phyloP scores from a whole-genome alignment of 1,140 invertebrate genomes.

The Thaumetopoea pityocampa region DNA sequence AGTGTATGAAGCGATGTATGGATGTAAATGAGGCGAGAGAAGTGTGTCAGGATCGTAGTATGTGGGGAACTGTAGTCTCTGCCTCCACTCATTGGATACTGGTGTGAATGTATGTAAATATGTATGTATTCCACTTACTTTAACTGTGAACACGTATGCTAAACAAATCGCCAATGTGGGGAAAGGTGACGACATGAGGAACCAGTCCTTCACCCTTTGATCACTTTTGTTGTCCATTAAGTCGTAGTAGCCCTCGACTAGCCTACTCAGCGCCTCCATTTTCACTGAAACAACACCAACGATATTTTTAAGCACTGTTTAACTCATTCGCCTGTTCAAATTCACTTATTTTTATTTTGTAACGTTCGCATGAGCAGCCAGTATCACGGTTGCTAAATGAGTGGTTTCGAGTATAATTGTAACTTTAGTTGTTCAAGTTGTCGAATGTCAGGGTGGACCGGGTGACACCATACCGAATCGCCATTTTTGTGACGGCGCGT shows the following conservation, averaged over 20 bases:
- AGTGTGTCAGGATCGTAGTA: no score
- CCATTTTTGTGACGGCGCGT: slow-evolving; percentile 1
- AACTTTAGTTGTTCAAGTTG: slow-evolving; percentile 28
- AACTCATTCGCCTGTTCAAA: not conserved
- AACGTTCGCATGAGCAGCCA: slow-evolving; percentile 4
- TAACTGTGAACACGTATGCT: slow-evolving; percentile 86
- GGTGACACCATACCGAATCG: slow-evolving; percentile 11
- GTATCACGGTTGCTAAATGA: slow-evolving; percentile 12
- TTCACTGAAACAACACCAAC: slow-evolving; percentile 54
- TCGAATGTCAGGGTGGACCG: slow-evolving; percentile 51
- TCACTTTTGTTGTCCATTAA: slow-evolving; percentile 87
- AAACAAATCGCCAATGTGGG: slow-evolving; percentile 88
- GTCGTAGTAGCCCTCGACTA: slow-evolving; percentile 75
- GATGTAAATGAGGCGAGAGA: no score
- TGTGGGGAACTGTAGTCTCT: slow-evolving; percentile 7
- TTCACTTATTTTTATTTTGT: slow-evolving; percentile 4
- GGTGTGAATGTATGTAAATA: no score
- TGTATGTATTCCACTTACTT: slow-evolving; percentile 72
- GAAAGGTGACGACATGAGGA: slow-evolving; percentile 88
- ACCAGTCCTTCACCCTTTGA: slow-evolving; percentile 88
- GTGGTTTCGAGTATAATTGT: slow-evolving; percentile 1
- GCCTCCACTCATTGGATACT: no score
- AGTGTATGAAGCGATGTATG: no score
- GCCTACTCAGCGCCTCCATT: slow-evolving; percentile 55
- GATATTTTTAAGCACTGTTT: not conserved